A percentile compares a stretch with the other conserved stretches of the same genome.
phyloP scores from a whole-genome alignment of 2,797 vertebrate species.

The Gouania willdenowi region DNA sequence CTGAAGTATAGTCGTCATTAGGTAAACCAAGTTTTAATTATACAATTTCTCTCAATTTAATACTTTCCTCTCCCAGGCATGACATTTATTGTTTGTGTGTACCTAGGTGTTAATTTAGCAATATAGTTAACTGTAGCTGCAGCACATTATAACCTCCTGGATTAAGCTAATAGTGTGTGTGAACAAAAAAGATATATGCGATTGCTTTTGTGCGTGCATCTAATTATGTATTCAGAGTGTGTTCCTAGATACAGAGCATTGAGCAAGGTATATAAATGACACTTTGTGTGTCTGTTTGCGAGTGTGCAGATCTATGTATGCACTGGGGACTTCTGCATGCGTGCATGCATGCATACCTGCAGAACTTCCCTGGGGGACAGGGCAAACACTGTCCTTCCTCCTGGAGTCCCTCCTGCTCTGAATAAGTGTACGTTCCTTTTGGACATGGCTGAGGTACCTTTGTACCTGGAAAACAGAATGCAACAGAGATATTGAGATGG shows the following conservation, averaged over 20 bases:
- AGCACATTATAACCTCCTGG: slow-evolving; percentile 9
- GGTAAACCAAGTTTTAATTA: slow-evolving; percentile 11
- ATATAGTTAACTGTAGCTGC: slow-evolving; percentile 21
- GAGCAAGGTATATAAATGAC: too few relatives aligned
- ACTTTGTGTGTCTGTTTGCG: background rate
- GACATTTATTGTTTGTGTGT: slow-evolving; percentile 22
- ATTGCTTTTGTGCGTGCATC: slow-evolving; percentile 14
- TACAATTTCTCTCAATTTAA: background rate
- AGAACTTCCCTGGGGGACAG: slow-evolving; percentile 86
- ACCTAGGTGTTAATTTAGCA: slow-evolving; percentile 21
- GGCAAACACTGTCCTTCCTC: slow-evolving; percentile 81
- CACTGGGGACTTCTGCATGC: background rate
- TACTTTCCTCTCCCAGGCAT: slow-evolving; percentile 1
- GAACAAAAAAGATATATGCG: slow-evolving; percentile 15
- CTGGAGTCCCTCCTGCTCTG: slow-evolving; percentile 73
- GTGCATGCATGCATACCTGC: slow-evolving; percentile 71
- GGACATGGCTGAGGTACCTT: slow-evolving; percentile 80
- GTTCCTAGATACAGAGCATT: too few relatives aligned
- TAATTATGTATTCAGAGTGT: background rate
- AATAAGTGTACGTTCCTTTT: slow-evolving; percentile 82
- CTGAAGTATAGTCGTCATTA: slow-evolving; percentile 1
- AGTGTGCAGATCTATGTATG: background rate
- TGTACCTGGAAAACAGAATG: slow-evolving; percentile 53
- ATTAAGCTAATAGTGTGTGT: slow-evolving; percentile 15
- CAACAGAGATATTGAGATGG: too few relatives aligned